Conservation (phyloP, 2,113 vertebrate genomes). For the Coturnix japonica region DNA sequence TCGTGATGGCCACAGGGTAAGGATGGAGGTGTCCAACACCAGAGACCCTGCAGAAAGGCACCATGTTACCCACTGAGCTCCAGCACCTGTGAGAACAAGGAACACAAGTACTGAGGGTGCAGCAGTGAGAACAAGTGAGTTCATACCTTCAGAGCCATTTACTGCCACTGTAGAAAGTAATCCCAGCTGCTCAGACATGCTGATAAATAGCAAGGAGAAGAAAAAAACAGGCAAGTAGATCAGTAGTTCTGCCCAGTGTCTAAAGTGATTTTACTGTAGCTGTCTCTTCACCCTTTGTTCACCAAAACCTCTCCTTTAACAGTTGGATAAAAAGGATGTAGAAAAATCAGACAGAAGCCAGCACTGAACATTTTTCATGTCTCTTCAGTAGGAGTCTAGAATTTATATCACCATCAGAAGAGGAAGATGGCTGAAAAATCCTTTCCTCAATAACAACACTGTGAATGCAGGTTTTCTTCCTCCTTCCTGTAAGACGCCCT, state of each 20-base stretch:
- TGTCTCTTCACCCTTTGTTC: not conserved
- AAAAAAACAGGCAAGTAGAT: not conserved
- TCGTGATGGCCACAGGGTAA: not conserved
- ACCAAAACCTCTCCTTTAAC: not conserved
- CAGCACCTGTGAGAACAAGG: not conserved
- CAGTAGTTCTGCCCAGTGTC: not conserved
- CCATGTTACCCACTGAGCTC: not conserved
- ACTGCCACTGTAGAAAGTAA: accelerated
- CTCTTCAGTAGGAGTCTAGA: not conserved
- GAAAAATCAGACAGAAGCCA: not conserved
- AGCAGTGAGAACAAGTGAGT: not conserved
- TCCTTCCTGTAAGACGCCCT: not conserved
- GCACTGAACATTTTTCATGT: not conserved
- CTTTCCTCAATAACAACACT: not conserved
- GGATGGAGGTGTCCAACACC: not conserved
- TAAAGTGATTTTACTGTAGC: not conserved
- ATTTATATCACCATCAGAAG: not conserved
- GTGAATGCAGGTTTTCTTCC: not conserved
- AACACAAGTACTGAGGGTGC: accelerated
- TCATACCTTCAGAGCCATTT: too few relatives aligned
- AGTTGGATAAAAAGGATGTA: not conserved
- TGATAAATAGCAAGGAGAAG: not conserved
- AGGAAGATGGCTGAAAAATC: not conserved
- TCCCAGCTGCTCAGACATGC: not conserved
- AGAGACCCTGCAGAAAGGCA: not conserved